These are phyloP conservation scores for Trachelus stipa DNA, from an alignment of 2,888 invertebrate genomes.

Conservation along the genomic window DNA sequence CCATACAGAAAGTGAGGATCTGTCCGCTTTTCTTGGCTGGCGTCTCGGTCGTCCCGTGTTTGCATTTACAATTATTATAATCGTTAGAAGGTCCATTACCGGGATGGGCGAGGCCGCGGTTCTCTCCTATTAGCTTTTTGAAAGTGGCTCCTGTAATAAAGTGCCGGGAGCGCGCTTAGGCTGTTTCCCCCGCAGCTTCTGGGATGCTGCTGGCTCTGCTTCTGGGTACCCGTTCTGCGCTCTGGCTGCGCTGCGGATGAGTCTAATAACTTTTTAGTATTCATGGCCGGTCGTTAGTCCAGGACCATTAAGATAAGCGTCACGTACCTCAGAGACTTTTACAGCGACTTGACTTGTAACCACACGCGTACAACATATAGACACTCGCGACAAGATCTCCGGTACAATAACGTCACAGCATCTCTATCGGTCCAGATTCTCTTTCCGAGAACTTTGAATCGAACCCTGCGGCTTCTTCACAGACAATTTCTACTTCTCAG, in stretches of 20 bases:
- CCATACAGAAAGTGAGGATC: too few species aligned
- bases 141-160: slow-evolving; percentile 4
- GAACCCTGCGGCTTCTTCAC: too few species aligned
- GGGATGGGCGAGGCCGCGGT: slow-evolving; percentile 18
- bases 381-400: too few species aligned
- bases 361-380: too few species aligned
- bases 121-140: slow-evolving; percentile 10
- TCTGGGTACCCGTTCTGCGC: too few species aligned
- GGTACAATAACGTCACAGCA: too few species aligned
- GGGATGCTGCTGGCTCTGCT: too few species aligned
- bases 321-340: too few species aligned
- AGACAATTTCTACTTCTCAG: too few species aligned
- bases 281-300: slow-evolving; percentile 25
- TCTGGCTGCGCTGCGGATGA: slow-evolving; percentile 20
- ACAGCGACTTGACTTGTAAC: too few species aligned
- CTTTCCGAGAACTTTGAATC: too few species aligned
- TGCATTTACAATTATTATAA: slow-evolving; percentile 23
- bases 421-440: too few species aligned
- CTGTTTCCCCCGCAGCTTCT: neutral
- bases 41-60: neutral
- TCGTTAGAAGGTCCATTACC: slow-evolving; percentile 23
- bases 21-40: neutral
- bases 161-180: neutral
- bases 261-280: slow-evolving; percentile 39
- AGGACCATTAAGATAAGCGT: neutral